Percentiles rank a stretch among this genome's conserved stretches.
phyloP scores from a whole-genome alignment of 2,797 vertebrate species.

The Intellagama lesueurii region DNA sequence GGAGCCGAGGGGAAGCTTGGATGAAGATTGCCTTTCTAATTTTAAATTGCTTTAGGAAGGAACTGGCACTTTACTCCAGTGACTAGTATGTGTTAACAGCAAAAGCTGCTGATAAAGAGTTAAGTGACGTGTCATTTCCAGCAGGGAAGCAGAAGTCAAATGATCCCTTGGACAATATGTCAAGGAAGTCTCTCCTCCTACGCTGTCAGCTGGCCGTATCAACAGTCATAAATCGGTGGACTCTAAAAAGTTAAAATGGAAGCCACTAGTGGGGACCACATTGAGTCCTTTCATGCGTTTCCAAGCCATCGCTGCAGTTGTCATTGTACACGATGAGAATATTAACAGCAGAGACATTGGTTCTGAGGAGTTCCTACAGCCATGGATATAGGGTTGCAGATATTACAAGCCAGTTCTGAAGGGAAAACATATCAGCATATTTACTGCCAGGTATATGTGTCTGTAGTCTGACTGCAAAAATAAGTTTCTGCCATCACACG shows the following conservation, averaged over 20 bases:
- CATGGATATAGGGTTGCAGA: neutral
- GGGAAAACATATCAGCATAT: neutral
- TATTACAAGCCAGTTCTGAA: neutral
- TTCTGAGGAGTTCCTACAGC: too few species aligned
- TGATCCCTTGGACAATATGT: neutral
- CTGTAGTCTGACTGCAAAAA: neutral
- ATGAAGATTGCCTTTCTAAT: conserved; percentile 20
- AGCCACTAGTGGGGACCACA: neutral
- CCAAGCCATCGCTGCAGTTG: neutral
- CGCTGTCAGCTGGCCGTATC: neutral
- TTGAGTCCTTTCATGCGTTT: neutral
- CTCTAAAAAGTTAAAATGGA: neutral
- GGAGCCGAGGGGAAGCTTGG: conserved; percentile 3
- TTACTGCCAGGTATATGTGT: neutral
- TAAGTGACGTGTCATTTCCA: conserved; percentile 7
- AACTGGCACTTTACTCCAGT: conserved; percentile 13
- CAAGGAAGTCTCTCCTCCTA: neutral
- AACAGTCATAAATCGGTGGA: neutral
- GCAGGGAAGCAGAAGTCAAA: conserved; percentile 25
- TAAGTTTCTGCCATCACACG: too few species aligned
- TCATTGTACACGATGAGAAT: neutral
- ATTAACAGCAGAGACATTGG: neutral
- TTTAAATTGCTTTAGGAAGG: conserved; percentile 15
- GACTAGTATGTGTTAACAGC: conserved; percentile 7
- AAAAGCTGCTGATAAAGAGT: conserved; percentile 17